These are phyloP conservation scores for Phenganax marumi DNA, from an alignment of 92 coral and sea anemone genomes.

Conservation along the genomic window DNA sequence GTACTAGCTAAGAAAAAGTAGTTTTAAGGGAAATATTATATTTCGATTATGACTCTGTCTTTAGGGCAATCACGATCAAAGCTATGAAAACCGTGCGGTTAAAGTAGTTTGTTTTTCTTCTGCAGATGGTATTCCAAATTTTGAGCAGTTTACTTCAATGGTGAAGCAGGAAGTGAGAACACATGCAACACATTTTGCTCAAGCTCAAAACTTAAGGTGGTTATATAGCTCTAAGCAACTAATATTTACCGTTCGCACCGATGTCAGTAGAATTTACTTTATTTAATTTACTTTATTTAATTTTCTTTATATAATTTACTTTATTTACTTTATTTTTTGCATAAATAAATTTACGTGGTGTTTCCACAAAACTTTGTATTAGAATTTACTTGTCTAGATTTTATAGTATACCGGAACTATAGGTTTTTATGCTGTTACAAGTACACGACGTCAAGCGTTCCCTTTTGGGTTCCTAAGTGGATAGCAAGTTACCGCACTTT, in stretches of 20 bases:
- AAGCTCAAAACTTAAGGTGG: slow-evolving; percentile 73
- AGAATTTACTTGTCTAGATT: too few species aligned
- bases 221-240: neutral
- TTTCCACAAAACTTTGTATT: too few species aligned
- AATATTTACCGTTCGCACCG: too few species aligned
- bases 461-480: too few species aligned
- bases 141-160: slow-evolving; percentile 61
- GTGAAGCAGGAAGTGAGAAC: slow-evolving; percentile 66
- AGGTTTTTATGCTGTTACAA: too few species aligned
- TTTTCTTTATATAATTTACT: neutral
- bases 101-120: neutral
- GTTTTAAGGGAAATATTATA: neutral
- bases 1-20: neutral
- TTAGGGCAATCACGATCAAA: neutral
- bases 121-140: slow-evolving; percentile 73
- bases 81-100: neutral
- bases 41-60: neutral
- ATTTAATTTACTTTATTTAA: too few species aligned
- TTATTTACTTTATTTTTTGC: neutral
- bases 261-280: too few species aligned
- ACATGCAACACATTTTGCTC: slow-evolving; percentile 70
- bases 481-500: too few species aligned
- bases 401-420: neutral
- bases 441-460: too few species aligned
- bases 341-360: too few species aligned